Conservation (phyloP, 2,888 invertebrate genomes). For the Erebia epiphron region DNA sequence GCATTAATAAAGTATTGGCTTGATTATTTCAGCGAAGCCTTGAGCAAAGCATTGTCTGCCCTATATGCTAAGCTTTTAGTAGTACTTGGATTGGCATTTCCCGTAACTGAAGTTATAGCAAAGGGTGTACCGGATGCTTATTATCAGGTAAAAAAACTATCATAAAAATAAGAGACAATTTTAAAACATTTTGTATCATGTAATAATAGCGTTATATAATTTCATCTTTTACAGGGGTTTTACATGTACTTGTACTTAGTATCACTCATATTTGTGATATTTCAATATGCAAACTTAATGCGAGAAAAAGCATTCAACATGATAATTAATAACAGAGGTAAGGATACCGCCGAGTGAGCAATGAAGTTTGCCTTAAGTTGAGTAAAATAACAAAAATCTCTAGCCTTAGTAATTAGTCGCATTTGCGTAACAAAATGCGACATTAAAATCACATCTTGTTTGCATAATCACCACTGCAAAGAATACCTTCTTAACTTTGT, state of each 20-base stretch:
- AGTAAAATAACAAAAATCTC: slow-evolving; percentile 42
- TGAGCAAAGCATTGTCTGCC: slow-evolving; percentile 89
- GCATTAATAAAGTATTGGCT: slow-evolving; percentile 6
- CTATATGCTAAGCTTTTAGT: slow-evolving; percentile 93
- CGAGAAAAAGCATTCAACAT: slow-evolving; percentile 85
- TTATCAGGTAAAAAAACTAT: slow-evolving; percentile 84
- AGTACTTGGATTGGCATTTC: slow-evolving; percentile 92
- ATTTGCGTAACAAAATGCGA: slow-evolving; percentile 80
- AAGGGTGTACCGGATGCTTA: slow-evolving; percentile 88
- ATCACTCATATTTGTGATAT: slow-evolving; percentile 89
- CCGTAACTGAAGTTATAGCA: slow-evolving; percentile 93
- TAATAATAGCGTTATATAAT: background rate
- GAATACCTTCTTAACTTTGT: slow-evolving; percentile 73
- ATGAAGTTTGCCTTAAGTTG: slow-evolving; percentile 26
- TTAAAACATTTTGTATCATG: background rate
- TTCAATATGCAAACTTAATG: slow-evolving; percentile 86
- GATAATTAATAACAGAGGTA: slow-evolving; percentile 81
- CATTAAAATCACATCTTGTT: slow-evolving; percentile 82
- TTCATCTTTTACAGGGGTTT: slow-evolving; percentile 85
- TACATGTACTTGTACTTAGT: slow-evolving; percentile 91
- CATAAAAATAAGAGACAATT: slow-evolving; percentile 1
- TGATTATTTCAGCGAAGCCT: slow-evolving; percentile 83
- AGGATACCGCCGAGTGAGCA: slow-evolving; percentile 42
- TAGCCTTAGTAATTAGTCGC: slow-evolving; percentile 67
- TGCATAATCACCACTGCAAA: slow-evolving; percentile 76